Percentiles rank a stretch among this genome's conserved stretches.
Conservation (phyloP, 2,113 vertebrate species). For the Taxidea taxus region DNA sequence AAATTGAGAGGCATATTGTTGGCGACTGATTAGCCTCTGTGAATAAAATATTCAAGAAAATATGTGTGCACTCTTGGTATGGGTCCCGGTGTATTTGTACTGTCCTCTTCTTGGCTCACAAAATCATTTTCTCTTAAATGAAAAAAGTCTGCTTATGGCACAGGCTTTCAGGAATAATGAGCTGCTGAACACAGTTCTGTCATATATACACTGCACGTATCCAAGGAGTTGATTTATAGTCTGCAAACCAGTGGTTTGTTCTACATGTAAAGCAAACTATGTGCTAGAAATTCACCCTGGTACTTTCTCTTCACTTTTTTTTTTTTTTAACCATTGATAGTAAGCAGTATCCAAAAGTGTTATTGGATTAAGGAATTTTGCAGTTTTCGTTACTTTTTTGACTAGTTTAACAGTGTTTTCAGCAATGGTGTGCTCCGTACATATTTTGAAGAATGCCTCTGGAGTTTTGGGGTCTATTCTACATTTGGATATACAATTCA, state of each 20-base stretch:
- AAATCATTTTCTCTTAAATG: neutral
- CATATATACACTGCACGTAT: too few species aligned
- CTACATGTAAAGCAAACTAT: neutral
- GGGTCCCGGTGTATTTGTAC: neutral
- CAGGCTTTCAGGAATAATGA: neutral
- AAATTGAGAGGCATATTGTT: neutral
- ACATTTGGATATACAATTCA: neutral
- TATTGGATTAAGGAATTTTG: neutral
- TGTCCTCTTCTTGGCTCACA: neutral
- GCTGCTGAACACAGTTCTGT: neutral
- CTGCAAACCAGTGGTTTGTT: neutral
- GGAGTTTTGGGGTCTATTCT: neutral
- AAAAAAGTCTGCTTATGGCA: neutral
- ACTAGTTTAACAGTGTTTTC: neutral
- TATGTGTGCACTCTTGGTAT: neutral
- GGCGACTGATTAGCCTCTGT: neutral
- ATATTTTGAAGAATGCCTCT: neutral
- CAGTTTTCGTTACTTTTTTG: neutral
- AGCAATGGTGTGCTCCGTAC: neutral
- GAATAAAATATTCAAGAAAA: slow-evolving; percentile 16
- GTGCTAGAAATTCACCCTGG: neutral
- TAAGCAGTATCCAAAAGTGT: neutral
- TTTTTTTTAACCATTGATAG: neutral
- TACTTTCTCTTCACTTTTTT: neutral
- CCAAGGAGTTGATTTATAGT: neutral